Percentiles rank a stretch among this genome's conserved stretches.
Conservation (phyloP, 2,113 vertebrate genomes). For the Tyto alba region DNA sequence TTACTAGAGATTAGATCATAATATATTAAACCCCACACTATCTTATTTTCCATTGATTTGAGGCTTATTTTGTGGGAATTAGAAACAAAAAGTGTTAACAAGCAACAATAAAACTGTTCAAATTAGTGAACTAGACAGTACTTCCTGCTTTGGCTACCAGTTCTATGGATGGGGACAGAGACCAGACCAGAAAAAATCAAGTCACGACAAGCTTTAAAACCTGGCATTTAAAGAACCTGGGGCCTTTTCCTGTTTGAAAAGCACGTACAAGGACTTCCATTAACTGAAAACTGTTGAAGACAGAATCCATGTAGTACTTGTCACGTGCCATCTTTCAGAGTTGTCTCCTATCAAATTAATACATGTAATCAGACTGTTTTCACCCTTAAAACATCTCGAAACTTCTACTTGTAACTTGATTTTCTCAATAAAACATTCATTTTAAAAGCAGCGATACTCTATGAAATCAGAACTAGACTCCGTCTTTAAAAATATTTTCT, state of each 20-base stretch:
- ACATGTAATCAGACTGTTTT: background rate
- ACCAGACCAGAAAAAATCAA: background rate
- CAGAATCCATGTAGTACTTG: background rate
- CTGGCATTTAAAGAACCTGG: accelerated
- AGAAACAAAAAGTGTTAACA: background rate
- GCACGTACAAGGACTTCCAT: background rate
- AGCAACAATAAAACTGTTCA: background rate
- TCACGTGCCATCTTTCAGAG: background rate
- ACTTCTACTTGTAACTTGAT: background rate
- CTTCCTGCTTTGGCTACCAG: background rate
- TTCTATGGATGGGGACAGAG: background rate
- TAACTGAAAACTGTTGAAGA: background rate
- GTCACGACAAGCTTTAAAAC: background rate
- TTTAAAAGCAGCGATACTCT: background rate
- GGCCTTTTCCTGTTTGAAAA: background rate
- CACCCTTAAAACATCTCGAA: background rate
- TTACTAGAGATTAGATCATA: background rate
- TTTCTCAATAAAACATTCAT: background rate
- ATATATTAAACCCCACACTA: background rate
- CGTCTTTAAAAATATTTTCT: background rate
- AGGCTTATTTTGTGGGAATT: background rate
- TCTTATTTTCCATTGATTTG: background rate
- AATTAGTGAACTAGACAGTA: background rate
- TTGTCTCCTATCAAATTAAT: background rate
- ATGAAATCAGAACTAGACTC: background rate